phyloP scores from a whole-genome alignment of 2,113 vertebrate species.

The Calyptomena viridis region DNA sequence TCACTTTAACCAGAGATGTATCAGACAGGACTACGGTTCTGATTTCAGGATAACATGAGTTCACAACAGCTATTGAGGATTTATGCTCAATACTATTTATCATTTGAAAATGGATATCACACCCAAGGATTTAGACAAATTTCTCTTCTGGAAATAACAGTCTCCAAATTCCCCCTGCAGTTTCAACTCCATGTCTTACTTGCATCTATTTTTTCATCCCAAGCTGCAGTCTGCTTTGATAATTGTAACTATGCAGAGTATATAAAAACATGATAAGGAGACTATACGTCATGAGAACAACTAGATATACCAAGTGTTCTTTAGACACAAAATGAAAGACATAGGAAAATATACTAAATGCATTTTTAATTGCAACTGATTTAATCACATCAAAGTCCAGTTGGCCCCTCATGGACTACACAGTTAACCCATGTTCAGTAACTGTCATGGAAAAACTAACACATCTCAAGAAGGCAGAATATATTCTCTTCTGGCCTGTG shows the following conservation, averaged over 20 bases:
- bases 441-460: background rate
- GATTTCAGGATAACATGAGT: background rate
- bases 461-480: background rate
- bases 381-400: background rate
- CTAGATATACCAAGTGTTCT: background rate
- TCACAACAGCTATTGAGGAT: background rate
- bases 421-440: background rate
- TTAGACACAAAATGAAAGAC: background rate
- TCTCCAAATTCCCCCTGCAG: background rate
- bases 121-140: background rate
- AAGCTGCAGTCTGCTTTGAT: rapidly evolving
- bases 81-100: background rate
- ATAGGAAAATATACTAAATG: background rate
- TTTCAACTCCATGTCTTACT: background rate
- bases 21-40: background rate
- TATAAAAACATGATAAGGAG: background rate
- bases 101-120: background rate
- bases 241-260: background rate
- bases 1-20: background rate
- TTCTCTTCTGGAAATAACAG: background rate
- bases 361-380: background rate
- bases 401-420: background rate
- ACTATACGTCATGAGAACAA: background rate
- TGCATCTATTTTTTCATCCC: background rate
- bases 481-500: background rate